These are phyloP conservation scores for Vireo griseus DNA, from an alignment of 2,797 vertebrate genomes.

Conservation along the genomic window DNA sequence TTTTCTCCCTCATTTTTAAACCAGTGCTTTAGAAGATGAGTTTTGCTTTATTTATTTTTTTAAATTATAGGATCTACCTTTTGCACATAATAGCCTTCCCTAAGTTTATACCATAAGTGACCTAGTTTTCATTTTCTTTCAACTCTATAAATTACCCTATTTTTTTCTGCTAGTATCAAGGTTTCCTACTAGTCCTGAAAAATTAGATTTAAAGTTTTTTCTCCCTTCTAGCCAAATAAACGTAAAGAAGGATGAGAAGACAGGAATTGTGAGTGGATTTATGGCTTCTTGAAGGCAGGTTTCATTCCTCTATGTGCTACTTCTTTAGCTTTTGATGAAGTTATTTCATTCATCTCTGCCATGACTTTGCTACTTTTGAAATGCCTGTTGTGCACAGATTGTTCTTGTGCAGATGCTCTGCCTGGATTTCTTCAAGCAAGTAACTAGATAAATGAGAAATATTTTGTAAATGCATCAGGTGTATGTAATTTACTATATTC, in stretches of 20 bases:
- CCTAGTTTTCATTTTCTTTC: slow-evolving; percentile 19
- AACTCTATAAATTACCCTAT: not conserved
- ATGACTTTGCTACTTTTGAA: not conserved
- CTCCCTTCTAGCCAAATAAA: slow-evolving; percentile 8
- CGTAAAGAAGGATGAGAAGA: not conserved
- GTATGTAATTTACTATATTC: not conserved
- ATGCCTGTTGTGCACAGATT: not conserved
- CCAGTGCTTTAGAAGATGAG: not conserved
- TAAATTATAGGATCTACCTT: not conserved
- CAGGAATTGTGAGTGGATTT: not conserved
- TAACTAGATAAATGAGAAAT: not conserved
- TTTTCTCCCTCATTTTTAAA: not conserved
- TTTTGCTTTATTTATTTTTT: not conserved
- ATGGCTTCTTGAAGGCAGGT: not conserved
- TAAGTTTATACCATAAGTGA: not conserved
- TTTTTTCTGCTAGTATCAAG: not conserved
- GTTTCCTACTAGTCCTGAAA: not conserved
- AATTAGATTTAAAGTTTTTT: slow-evolving; percentile 22
- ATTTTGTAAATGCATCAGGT: not conserved
- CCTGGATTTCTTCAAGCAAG: not conserved
- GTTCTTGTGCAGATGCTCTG: not conserved
- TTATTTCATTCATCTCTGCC: not conserved
- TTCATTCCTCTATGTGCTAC: not conserved
- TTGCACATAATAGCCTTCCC: not conserved
- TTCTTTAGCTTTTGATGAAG: not conserved